These are phyloP conservation scores for Trypoxylus dichotomus DNA, from an alignment of 1,140 invertebrate genomes.

Conservation along the genomic window DNA sequence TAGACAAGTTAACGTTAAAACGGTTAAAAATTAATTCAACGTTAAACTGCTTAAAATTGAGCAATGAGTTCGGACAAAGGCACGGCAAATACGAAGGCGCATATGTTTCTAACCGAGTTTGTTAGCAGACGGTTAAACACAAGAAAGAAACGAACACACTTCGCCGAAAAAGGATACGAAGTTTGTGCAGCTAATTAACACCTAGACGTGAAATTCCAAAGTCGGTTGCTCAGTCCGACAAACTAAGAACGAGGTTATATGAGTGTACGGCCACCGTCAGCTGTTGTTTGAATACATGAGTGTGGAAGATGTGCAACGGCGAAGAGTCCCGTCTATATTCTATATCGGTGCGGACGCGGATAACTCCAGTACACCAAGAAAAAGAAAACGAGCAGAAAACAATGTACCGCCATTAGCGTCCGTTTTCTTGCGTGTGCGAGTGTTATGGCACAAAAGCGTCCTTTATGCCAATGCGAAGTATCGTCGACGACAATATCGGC, in stretches of 20 bases:
- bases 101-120: background rate
- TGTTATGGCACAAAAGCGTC: slow-evolving; percentile 21
- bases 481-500: background rate
- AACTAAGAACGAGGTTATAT: slow-evolving; percentile 24
- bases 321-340: slow-evolving; percentile 21
- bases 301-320: slow-evolving; percentile 10
- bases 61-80: slow-evolving; percentile 2
- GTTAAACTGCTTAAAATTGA: slow-evolving; percentile 22
- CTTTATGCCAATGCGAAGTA: background rate
- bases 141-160: slow-evolving; percentile 19
- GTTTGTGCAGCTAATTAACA: slow-evolving; percentile 24
- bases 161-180: slow-evolving; percentile 21
- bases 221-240: background rate
- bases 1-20: background rate
- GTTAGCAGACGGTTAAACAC: slow-evolving; percentile 23
- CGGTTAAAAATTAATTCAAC: slow-evolving; percentile 20
- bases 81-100: background rate
- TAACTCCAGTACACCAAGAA: background rate
- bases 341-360: slow-evolving; percentile 10
- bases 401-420: background rate
- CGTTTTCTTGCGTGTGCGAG: background rate
- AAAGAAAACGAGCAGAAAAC: background rate
- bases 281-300: slow-evolving; percentile 22
- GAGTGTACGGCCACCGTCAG: slow-evolving; percentile 11
- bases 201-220: slow-evolving; percentile 4